phyloP scores from a whole-genome alignment of 2,113 vertebrate species.

The Pelvicachromis taeniatus region DNA sequence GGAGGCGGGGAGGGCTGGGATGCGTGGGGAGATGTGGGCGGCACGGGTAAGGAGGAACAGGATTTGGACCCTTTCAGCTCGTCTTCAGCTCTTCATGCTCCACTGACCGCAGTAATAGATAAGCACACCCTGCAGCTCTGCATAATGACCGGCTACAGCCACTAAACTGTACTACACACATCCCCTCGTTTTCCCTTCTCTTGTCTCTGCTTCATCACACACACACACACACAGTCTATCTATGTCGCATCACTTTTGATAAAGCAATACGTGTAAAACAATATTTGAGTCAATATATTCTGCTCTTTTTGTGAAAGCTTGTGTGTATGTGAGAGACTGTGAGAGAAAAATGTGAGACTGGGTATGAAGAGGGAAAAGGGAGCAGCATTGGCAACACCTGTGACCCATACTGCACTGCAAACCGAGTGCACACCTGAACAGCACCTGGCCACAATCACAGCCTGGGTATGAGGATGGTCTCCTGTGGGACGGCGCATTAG shows the following conservation, averaged over 20 bases:
- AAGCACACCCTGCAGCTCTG: conserved; percentile 81
- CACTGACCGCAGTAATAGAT: conserved; percentile 81
- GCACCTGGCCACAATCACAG: conserved; percentile 70
- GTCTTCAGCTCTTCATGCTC: conserved; percentile 81
- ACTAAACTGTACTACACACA: conserved; percentile 60
- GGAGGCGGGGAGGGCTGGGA: not conserved
- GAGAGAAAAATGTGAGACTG: no score
- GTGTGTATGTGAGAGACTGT: not conserved
- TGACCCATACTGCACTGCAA: conserved; percentile 59
- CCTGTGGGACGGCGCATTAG: conserved; percentile 30
- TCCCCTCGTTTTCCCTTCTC: conserved; percentile 14
- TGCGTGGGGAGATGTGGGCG: conserved; percentile 17
- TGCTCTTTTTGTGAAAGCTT: not conserved
- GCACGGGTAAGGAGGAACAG: conserved; percentile 35
- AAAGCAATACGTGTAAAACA: not conserved
- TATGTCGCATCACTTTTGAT: not conserved
- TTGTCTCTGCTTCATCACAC: not conserved
- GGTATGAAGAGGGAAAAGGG: conserved; percentile 7
- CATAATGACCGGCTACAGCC: conserved; percentile 78
- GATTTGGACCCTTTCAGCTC: conserved; percentile 77
- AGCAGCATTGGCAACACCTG: conserved; percentile 66
- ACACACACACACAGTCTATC: not conserved
- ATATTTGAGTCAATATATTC: not conserved
- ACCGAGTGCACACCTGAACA: conserved; percentile 74
- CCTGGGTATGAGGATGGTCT: conserved; percentile 24